Percentiles rank a stretch among this genome's conserved stretches.
Evolutionary conservation across 2,113 vertebrate genomes (phyloP).

Genomic region (Cyanoderma ruficeps): DNA sequence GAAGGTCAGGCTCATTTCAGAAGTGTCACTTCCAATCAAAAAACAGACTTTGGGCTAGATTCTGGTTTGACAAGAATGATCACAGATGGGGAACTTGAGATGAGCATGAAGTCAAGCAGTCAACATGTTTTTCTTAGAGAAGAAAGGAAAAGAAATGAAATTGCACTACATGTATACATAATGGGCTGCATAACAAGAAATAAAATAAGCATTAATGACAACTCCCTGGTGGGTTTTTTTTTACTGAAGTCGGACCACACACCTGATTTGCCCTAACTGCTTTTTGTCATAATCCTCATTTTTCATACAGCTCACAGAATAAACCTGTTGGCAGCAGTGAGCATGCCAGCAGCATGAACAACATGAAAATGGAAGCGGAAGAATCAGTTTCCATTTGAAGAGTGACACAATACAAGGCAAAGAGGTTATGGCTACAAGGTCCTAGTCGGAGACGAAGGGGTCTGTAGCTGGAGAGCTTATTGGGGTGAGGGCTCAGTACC

Average conservation of each 20-base stretch:
- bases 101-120: background rate
- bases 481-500: background rate
- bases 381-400: background rate
- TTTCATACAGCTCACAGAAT: background rate
- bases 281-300: background rate
- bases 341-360: background rate
- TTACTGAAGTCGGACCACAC: background rate
- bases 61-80: slow-evolving; percentile 22
- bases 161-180: background rate
- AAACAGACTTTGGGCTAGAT: slow-evolving; percentile 21
- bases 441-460: background rate
- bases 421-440: background rate
- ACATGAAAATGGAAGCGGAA: background rate
- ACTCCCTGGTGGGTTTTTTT: background rate
- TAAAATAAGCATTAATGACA: background rate
- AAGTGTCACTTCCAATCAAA: slow-evolving; percentile 40
- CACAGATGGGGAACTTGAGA: background rate
- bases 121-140: background rate
- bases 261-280: background rate
- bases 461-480: background rate
- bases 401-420: background rate
- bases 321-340: background rate
- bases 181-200: background rate
- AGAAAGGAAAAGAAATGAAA: background rate
- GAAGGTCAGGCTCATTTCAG: slow-evolving; percentile 52